Evolutionary conservation across 2,113 vertebrate genomes (phyloP).

Genomic region (Lucifuga dentata): DNA sequence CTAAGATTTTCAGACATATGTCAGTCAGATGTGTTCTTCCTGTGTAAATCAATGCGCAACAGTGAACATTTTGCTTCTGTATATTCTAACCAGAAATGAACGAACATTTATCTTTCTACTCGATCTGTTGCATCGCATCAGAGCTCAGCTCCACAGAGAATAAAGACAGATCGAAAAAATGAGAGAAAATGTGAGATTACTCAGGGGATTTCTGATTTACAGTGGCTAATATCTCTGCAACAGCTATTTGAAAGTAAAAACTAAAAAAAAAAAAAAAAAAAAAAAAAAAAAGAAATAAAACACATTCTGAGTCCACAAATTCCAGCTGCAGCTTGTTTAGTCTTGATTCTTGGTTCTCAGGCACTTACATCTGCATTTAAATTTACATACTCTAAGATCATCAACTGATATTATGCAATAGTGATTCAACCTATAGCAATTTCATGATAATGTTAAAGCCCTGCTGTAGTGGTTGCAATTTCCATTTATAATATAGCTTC

Average conservation of each 20-base stretch:
- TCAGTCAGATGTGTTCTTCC: slow-evolving; percentile 3
- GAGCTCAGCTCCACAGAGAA: slow-evolving; percentile 15
- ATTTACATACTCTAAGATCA: too few relatives aligned
- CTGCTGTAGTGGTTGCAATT: too few relatives aligned
- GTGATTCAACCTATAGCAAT: too few relatives aligned
- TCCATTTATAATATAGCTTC: too few relatives aligned
- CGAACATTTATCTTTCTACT: slow-evolving; percentile 11
- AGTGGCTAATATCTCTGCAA: not conserved
- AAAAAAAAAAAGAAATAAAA: too few relatives aligned
- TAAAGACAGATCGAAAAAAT: slow-evolving; percentile 50
- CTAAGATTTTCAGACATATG: not conserved
- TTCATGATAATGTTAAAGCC: too few relatives aligned
- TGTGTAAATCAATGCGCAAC: slow-evolving; percentile 31
- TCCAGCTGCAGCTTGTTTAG: not conserved
- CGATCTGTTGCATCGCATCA: slow-evolving; percentile 31
- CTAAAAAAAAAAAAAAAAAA: too few relatives aligned
- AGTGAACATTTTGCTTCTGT: slow-evolving; percentile 11
- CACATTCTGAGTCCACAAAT: slow-evolving; percentile 34
- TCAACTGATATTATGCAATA: too few relatives aligned
- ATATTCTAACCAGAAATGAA: slow-evolving; percentile 21
- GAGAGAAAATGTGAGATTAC: slow-evolving; percentile 56
- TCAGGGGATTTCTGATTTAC: slow-evolving; percentile 25
- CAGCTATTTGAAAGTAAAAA: slow-evolving; percentile 30
- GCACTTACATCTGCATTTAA: too few relatives aligned
- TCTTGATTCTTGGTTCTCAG: too few relatives aligned